These are phyloP conservation scores for Calephelis virginiensis DNA, from an alignment of 1,140 invertebrate genomes.

Conservation along the genomic window DNA sequence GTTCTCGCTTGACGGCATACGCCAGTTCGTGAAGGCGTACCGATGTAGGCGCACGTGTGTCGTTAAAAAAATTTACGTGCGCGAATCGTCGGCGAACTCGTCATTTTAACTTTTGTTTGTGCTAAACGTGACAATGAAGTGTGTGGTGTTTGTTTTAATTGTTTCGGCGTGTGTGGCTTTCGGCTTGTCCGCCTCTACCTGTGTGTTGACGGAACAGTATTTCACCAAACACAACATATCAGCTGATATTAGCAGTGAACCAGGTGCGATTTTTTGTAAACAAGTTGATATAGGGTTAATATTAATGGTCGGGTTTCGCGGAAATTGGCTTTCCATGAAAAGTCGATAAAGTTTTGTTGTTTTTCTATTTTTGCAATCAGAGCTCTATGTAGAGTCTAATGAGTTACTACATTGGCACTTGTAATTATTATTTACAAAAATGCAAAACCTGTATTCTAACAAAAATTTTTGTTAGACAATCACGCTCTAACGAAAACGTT, in stretches of 20 bases:
- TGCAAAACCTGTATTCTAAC: no score
- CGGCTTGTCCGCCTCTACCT: conserved; percentile 47
- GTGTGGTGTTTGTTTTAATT: conserved; percentile 56
- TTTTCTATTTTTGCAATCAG: neutral
- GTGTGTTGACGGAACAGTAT: conserved; percentile 52
- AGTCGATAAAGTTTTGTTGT: neutral
- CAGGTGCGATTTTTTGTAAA: conserved; percentile 62
- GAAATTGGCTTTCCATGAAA: neutral
- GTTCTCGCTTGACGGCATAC: conserved; percentile 27
- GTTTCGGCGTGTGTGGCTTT: conserved; percentile 42
- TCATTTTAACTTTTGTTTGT: conserved; percentile 38
- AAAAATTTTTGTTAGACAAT: no score
- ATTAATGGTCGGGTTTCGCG: conserved; percentile 1
- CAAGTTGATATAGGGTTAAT: conserved; percentile 18
- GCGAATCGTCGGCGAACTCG: conserved; percentile 52
- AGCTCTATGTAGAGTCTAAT: neutral
- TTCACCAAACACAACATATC: conserved; percentile 64
- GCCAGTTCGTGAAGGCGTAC: conserved; percentile 62
- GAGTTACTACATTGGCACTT: neutral
- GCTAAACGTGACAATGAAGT: conserved; percentile 64
- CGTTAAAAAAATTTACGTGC: conserved; percentile 42
- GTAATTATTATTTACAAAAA: no score
- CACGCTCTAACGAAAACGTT: no score
- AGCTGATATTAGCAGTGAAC: conserved; percentile 64
- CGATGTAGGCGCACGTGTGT: conserved; percentile 60